A percentile compares a stretch with the other conserved stretches of the same genome.
phyloP scores from a whole-genome alignment of 1,140 invertebrate genomes.

The Ylistrum balloti region DNA sequence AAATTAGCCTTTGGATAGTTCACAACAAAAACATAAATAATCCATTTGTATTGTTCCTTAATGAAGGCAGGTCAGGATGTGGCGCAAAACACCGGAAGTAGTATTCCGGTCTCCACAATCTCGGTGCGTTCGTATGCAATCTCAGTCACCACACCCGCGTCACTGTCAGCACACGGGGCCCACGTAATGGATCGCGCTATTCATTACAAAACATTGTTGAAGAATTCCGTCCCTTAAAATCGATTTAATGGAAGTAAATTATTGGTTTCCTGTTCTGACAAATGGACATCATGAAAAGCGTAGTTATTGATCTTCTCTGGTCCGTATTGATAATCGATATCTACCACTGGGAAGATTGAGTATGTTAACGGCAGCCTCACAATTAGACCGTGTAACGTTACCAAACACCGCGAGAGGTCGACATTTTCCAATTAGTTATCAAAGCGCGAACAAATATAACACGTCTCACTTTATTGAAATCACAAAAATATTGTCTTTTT shows the following conservation, averaged over 20 bases:
- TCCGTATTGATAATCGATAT: constrained; percentile 19
- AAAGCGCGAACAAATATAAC: constrained; percentile 17
- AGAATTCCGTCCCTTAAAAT: constrained; percentile 31
- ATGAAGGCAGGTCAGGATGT: background rate
- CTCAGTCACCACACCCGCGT: background rate
- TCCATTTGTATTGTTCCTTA: background rate
- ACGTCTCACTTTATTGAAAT: constrained; percentile 39
- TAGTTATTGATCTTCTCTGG: background rate
- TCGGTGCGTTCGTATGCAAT: background rate
- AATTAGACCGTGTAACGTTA: constrained; percentile 27
- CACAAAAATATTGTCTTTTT: constrained; percentile 14
- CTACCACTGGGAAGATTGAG: background rate
- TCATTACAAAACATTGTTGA: constrained; percentile 35
- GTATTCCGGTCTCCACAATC: background rate
- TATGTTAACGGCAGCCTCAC: background rate
- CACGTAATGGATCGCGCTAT: background rate
- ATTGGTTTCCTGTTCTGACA: constrained; percentile 33
- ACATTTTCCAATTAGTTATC: constrained; percentile 35
- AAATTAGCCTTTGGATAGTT: background rate
- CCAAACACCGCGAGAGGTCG: background rate
- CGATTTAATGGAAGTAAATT: constrained; percentile 19
- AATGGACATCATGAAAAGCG: constrained; percentile 28
- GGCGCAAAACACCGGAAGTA: background rate
- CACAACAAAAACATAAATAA: background rate
- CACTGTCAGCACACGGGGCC: background rate